Evolutionary conservation across 2,888 invertebrate genomes (phyloP), one percentile per base, ranked within the genome.

Genomic region (Gortyna flavago): DNA sequence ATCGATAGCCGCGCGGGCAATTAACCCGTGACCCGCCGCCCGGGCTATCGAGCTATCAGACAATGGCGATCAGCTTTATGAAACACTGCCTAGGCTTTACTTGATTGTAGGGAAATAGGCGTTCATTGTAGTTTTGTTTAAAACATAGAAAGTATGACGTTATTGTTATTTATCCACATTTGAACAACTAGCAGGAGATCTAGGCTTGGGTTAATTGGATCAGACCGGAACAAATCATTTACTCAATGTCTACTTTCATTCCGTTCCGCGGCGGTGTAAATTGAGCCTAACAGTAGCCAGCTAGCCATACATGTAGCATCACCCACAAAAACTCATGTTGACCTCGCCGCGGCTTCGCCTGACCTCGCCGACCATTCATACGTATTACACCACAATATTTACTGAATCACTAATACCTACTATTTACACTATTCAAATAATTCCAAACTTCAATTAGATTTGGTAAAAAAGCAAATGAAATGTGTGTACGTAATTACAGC

Each of bases 21-120:
- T 88, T 88, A 88, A 88, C 88, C 88, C 81, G 57, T 83, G 85
- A 86, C 88, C 87, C 78, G 69, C 48, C 64, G 62, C 35, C 62
- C 70, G 44, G 48, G 71, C 48, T 72, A 78, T 74, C 77, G 62
- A 44, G 62, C 73, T 77, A 81, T 80, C 77, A 84, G 64, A 83
- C 85, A 84, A 86, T 83, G 81, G 75, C 82, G 84, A 83, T 85
- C 88, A 77, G 81, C 59, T 65, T 65, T 82, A 82, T 84, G 79
- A 82, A 82, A 38, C 64, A 75, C 74, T 78, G 74, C 61, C 84
- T 83, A 80, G 85, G 66, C 66, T 80, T 74, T 80, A 72, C 72
- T 59, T 79, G 74, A 86, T 84, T 66, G 72, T 72, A 72, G 62
- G 66, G 41, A 41, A 81, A 38, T 38, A 54, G n/a, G 35, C 51